These are phyloP conservation scores for Cottoperca gobio DNA, from an alignment of 2,797 vertebrate genomes.

Conservation along the genomic window DNA sequence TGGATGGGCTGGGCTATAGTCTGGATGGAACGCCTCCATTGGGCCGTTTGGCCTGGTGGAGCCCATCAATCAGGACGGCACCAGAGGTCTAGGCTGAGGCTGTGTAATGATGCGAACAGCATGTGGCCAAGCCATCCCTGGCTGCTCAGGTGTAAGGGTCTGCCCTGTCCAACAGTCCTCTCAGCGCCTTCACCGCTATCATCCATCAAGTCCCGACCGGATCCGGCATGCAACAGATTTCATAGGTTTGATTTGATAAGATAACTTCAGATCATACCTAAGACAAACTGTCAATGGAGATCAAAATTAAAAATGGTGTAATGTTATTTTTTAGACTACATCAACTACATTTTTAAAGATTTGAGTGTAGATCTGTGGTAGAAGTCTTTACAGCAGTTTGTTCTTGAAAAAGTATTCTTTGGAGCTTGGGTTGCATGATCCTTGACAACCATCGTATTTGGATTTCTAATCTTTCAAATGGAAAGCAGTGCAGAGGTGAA, in stretches of 20 bases:
- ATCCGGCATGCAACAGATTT: constrained; percentile 68
- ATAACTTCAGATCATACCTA: constrained; percentile 57
- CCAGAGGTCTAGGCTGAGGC: constrained; percentile 83
- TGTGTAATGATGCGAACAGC: constrained; percentile 87
- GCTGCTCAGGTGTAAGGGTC: constrained; percentile 83
- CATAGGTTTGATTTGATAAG: constrained; percentile 54
- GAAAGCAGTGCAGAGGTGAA: constrained; percentile 55
- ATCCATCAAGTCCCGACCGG: constrained; percentile 78
- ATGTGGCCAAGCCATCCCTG: constrained; percentile 81
- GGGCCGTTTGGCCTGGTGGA: constrained; percentile 80
- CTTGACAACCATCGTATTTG: constrained; percentile 40
- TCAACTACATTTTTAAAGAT: neutral
- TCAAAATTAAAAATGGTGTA: neutral
- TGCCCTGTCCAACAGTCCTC: constrained; percentile 77
- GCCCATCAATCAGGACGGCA: constrained; percentile 86
- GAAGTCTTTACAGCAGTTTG: constrained; percentile 21
- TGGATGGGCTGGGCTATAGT: constrained; percentile 77
- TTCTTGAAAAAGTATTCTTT: constrained; percentile 14
- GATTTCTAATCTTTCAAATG: constrained; percentile 55
- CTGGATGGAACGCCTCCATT: constrained; percentile 81
- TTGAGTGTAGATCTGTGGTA: neutral
- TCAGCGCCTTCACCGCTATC: constrained; percentile 61
- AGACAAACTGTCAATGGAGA: constrained; percentile 12
- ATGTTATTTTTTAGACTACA: neutral
- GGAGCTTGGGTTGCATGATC: neutral